These are phyloP conservation scores for Leucophenga maculata DNA, from an alignment of 2,888 invertebrate genomes.

Conservation along the genomic window DNA sequence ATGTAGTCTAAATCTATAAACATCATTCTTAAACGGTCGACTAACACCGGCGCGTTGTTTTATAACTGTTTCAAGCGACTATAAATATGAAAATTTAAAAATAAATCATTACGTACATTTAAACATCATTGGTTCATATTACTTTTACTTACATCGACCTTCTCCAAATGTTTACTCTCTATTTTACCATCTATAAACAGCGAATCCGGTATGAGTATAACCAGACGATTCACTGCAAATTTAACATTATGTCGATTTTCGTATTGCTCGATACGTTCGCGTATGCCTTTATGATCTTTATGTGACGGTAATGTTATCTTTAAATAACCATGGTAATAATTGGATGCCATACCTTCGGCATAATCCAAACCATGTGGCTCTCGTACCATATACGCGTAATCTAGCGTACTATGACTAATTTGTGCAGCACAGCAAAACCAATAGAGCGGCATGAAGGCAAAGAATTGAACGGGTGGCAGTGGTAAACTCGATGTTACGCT, in stretches of 20 bases:
- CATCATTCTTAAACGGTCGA: constrained; percentile 63
- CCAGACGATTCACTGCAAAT: constrained; percentile 59
- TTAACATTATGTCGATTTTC: constrained; percentile 49
- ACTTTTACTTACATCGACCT: constrained; percentile 45
- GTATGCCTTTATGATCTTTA: constrained; percentile 50
- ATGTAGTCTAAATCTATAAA: constrained; percentile 60
- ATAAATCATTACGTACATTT: background rate
- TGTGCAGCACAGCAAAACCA: constrained; percentile 44
- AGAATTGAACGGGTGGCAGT: constrained; percentile 33
- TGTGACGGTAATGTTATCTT: constrained; percentile 56
- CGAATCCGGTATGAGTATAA: constrained; percentile 65
- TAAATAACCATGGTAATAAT: constrained; percentile 67
- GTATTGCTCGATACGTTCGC: constrained; percentile 57
- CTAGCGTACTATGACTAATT: constrained; percentile 48
- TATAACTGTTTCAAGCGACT: constrained; percentile 54
- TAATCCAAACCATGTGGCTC: constrained; percentile 63
- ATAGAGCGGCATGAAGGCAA: constrained; percentile 51
- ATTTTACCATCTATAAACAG: constrained; percentile 58
- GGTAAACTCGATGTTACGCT: constrained; percentile 28
- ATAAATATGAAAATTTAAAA: background rate
- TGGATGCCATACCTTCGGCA: constrained; percentile 68
- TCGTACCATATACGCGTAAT: constrained; percentile 58
- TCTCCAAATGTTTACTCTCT: constrained; percentile 52
- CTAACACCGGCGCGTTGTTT: constrained; percentile 65
- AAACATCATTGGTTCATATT: too few species aligned